These are phyloP conservation scores for Diacarnus erythraeanus DNA, from an alignment of 37 sponge, comb jelly and placozoan species.

Conservation along the genomic window DNA sequence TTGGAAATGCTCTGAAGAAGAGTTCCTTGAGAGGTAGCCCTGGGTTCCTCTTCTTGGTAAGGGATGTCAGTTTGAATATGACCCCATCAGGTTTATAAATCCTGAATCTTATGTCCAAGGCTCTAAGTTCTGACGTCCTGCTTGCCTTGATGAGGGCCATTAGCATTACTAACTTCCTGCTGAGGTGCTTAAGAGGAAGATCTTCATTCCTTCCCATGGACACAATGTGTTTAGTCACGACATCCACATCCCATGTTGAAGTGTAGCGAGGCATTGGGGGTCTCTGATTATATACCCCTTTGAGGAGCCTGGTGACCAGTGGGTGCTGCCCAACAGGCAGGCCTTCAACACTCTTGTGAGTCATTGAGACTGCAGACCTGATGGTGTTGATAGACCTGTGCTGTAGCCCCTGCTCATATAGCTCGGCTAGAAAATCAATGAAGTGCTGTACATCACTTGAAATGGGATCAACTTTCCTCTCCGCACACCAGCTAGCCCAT, in stretches of 20 bases:
- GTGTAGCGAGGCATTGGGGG: constrained; percentile 35
- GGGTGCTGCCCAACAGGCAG: constrained; percentile 49
- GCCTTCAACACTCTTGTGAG: constrained; percentile 10
- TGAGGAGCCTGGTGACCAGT: constrained; percentile 21
- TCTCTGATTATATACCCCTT: constrained; percentile 13
- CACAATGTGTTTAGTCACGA: neutral
- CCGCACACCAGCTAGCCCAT: constrained; percentile 45
- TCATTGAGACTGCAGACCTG: constrained; percentile 36
- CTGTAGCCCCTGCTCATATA: constrained; percentile 35
- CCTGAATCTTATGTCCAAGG: constrained; percentile 25
- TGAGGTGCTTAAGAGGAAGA: constrained; percentile 22
- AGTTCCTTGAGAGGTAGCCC: constrained; percentile 1
- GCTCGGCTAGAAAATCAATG: constrained; percentile 33
- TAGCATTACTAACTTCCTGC: constrained; percentile 25
- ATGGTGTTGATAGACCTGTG: constrained; percentile 11
- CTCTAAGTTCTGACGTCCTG: constrained; percentile 22
- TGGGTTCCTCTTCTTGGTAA: constrained; percentile 29
- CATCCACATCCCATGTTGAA: constrained; percentile 46
- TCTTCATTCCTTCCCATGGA: constrained; percentile 2
- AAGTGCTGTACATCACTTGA: constrained; percentile 17
- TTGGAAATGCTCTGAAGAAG: too few relatives aligned
- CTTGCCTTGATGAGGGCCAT: constrained; percentile 29
- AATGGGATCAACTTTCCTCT: constrained; percentile 35
- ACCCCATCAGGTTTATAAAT: constrained; percentile 35
- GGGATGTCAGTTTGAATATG: constrained; percentile 20